phyloP scores from a whole-genome alignment of 2,888 invertebrate species.

The Noctua pronuba region DNA sequence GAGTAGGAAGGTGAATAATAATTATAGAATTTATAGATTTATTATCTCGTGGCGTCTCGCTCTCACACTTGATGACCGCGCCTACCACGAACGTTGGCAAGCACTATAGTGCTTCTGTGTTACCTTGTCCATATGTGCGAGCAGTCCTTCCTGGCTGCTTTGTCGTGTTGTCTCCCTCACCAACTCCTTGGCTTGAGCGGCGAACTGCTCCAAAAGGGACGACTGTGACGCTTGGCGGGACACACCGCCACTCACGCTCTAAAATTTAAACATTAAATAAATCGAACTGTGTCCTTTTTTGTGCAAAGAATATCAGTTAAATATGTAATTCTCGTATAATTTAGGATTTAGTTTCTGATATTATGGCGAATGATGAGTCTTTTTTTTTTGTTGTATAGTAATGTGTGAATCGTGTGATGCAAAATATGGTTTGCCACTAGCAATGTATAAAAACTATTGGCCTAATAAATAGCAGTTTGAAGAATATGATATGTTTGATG shows the following conservation, averaged over 20 bases:
- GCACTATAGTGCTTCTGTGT: not conserved
- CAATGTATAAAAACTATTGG: not conserved
- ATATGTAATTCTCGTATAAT: not conserved
- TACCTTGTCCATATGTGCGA: conserved; percentile 98
- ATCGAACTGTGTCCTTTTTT: not conserved
- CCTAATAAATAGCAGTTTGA: not conserved
- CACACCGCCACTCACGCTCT: conserved; percentile 84
- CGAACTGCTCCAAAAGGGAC: conserved; percentile 96
- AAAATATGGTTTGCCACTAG: not conserved
- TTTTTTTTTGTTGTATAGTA: not conserved
- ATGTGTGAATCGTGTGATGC: conserved; percentile 7
- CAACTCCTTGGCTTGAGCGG: conserved; percentile 96
- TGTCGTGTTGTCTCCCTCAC: conserved; percentile 96
- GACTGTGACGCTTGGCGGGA: conserved; percentile 95
- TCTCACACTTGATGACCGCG: not conserved
- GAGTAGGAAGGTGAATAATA: not conserved
- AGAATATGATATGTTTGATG: not conserved
- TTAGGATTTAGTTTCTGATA: not conserved
- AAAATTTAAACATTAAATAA: conserved; percentile 36
- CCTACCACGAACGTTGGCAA: conserved; percentile 2
- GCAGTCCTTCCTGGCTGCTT: conserved; percentile 96
- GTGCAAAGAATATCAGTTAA: not conserved
- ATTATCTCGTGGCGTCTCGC: not conserved
- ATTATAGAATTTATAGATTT: not conserved
- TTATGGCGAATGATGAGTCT: not conserved